Evolutionary conservation across 2,888 invertebrate genomes (phyloP).

Genomic region (Melieria crassipennis): DNA sequence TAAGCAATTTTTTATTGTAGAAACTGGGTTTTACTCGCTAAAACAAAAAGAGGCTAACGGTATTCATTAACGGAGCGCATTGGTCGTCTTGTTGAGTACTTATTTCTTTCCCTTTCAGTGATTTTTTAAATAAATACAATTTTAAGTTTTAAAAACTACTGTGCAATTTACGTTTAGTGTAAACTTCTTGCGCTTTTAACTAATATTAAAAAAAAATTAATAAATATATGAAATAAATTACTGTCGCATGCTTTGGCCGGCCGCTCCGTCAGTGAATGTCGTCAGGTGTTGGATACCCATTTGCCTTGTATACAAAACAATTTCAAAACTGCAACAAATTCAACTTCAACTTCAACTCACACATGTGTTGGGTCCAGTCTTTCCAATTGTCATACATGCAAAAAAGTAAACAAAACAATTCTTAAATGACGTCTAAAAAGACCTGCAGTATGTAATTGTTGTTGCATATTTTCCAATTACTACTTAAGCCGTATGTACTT

Average conservation of each 20-base stretch:
- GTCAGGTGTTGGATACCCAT: slow-evolving; percentile 63
- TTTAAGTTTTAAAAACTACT: neutral
- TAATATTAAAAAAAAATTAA: slow-evolving; percentile 36
- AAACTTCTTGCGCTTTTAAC: neutral
- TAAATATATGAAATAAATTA: slow-evolving; percentile 13
- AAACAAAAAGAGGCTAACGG: slow-evolving; percentile 58
- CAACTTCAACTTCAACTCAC: slow-evolving; percentile 5
- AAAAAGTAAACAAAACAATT: slow-evolving; percentile 10
- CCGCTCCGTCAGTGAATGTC: slow-evolving; percentile 56
- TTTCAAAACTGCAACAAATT: too few species aligned
- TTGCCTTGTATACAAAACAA: slow-evolving; percentile 20
- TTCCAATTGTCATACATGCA: slow-evolving; percentile 2
- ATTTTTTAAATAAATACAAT: slow-evolving; percentile 1
- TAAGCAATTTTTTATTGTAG: too few species aligned
- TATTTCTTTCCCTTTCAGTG: neutral
- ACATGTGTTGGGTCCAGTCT: slow-evolving; percentile 8
- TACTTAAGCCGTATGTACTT: too few species aligned
- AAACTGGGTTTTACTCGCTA: too few species aligned
- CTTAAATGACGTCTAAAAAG: too few species aligned
- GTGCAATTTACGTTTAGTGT: slow-evolving; percentile 12
- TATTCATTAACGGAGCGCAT: slow-evolving; percentile 51
- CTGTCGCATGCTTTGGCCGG: neutral
- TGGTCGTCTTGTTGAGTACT: slow-evolving; percentile 15
- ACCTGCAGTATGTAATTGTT: too few species aligned
- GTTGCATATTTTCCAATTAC: too few species aligned